phyloP scores from a whole-genome alignment of 1,140 invertebrate species.

The Diploscapter pachys region DNA sequence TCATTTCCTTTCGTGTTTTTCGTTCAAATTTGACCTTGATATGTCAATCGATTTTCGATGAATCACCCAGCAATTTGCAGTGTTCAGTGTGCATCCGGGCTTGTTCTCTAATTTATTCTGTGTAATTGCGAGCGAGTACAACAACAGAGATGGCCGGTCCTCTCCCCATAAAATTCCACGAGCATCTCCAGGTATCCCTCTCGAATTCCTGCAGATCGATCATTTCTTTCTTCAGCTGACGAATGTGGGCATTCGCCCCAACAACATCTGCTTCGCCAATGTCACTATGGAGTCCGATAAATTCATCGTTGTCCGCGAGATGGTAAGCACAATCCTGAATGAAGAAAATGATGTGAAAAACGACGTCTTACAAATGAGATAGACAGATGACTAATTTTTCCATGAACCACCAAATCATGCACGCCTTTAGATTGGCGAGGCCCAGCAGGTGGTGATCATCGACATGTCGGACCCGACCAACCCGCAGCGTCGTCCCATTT shows the following conservation, averaged over 20 bases:
- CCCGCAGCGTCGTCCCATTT: constrained; percentile 92
- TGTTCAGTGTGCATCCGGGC: no score
- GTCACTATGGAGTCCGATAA: constrained; percentile 99
- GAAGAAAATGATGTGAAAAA: neutral
- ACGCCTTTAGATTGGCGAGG: constrained; percentile 75
- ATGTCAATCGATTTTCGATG: no score
- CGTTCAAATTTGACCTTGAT: no score
- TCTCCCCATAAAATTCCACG: constrained; percentile 88
- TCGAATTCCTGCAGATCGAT: constrained; percentile 16
- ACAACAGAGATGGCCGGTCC: constrained; percentile 4
- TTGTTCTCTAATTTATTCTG: no score
- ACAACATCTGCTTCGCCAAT: constrained; percentile 95
- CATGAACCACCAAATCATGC: no score
- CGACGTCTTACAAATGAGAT: no score
- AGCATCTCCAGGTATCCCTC: constrained; percentile 84
- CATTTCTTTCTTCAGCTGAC: constrained; percentile 76
- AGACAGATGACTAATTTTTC: no score
- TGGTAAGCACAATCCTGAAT: neutral
- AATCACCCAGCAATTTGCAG: no score
- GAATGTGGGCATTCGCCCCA: constrained; percentile 93
- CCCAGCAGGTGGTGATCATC: constrained; percentile 77
- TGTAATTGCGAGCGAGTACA: no score
- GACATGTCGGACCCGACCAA: constrained; percentile 93
- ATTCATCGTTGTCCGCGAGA: constrained; percentile 98
- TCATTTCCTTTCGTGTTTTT: no score